Percentiles rank a stretch among this genome's conserved stretches.
Conservation (phyloP, 2,113 vertebrate species). For the Onychorhynchus coronatus region DNA sequence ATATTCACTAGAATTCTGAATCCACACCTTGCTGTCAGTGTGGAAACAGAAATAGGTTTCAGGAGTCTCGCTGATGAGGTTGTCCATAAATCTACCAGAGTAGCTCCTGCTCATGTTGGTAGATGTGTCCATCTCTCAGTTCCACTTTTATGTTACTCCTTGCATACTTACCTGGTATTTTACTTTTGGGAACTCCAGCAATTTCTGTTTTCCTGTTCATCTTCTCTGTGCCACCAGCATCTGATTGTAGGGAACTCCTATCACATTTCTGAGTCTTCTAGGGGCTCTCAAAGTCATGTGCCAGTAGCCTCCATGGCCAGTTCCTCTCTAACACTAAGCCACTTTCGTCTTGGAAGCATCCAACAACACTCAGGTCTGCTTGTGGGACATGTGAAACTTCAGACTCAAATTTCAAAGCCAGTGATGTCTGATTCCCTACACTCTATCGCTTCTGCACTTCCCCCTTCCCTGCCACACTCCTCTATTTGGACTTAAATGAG, state of each 20-base stretch:
- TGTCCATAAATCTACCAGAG: background rate
- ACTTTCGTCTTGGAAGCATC: background rate
- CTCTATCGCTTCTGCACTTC: background rate
- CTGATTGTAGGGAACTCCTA: background rate
- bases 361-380: background rate
- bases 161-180: background rate
- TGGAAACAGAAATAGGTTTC: background rate
- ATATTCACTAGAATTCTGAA: background rate
- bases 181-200: background rate
- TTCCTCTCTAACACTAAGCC: background rate
- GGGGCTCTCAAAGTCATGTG: background rate
- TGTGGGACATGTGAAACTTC: background rate
- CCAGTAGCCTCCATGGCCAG: background rate
- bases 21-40: rapidly evolving
- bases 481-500: background rate
- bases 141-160: background rate
- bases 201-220: background rate
- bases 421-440: background rate
- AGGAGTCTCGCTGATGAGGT: background rate
- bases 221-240: background rate
- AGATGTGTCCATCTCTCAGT: rapidly evolving
- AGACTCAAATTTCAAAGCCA: background rate
- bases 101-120: background rate
- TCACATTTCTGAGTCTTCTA: background rate
- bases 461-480: background rate